Base-by-base conservation (phyloP, 2,888 invertebrate species). In the Creontiades dilutus region DNA sequence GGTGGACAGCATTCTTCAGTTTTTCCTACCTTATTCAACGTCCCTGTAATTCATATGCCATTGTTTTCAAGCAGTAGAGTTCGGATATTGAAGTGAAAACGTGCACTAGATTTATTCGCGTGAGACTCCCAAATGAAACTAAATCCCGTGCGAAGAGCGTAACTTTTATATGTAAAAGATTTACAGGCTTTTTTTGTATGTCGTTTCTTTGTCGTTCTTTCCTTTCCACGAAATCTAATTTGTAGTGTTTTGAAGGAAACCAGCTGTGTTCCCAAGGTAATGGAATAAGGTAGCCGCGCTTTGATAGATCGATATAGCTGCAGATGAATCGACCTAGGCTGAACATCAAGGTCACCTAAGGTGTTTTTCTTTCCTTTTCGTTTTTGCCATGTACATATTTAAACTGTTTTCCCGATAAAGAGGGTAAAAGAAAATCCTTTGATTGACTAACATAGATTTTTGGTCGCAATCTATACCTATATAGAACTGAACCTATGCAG, bases 271-370 rank as follows among this genome's bases (percentile, higher is more conserved):
- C 47, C 46, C 78, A 78, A 78, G 78, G 78, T 78, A 76, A 76
- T 76, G 76, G 12, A 2, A 13, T 76, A 76, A 76, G 46, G 28
- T 76, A 47, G 68, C 28, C 47, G 46, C 78, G 47, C 78, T 37
- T 47, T 19, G n/a, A 46, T 47, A 48, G 82, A 82, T 82, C 82
- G 82, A 82, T 82, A 82, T 27, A 52, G 82, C 47, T 82, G 82
- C 82, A 52, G 82, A 82, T n/a, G 47, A 82, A 82, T 82, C 82
- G 48, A 82, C 82, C 82, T 82, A 27, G 52, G 52, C 28, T 61
- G 16, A 7, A 75, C 5, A 27, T 46, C 82, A 82, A 82, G 82
- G 82, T 82, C 82, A 7, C 37, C 5, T 19, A 78, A 7, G n/a
- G 9, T 78, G 28, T 46, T 82, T 52, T n/a, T 52, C 11, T 5